These are phyloP conservation scores for Megaceryle maxima DNA, from an alignment of 2,113 vertebrate genomes.

Conservation along the genomic window DNA sequence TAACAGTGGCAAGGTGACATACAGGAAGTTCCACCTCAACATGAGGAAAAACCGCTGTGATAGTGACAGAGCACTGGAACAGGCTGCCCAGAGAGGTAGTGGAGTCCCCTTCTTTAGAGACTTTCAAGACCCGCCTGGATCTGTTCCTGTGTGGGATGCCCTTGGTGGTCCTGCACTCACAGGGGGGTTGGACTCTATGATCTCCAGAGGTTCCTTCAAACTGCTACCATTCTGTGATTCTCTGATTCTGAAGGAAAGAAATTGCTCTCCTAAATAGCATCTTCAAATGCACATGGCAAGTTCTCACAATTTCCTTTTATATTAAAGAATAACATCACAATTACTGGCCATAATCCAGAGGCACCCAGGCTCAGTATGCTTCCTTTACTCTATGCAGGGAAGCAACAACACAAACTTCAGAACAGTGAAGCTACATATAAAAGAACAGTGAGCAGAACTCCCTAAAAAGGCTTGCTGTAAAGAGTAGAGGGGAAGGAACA, in stretches of 20 bases:
- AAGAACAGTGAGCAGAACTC: background rate
- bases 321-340: background rate
- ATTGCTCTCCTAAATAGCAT: background rate
- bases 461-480: background rate
- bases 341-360: background rate
- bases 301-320: background rate
- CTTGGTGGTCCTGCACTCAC: too few species aligned
- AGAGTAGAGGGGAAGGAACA: background rate
- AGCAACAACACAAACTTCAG: background rate
- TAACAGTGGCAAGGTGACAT: too few species aligned
- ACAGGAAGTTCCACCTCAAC: too few species aligned
- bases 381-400: background rate
- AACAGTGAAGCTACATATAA: background rate
- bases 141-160: too few species aligned
- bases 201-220: too few species aligned
- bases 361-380: background rate
- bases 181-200: too few species aligned
- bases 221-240: too few species aligned
- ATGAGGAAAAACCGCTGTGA: too few species aligned
- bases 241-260: background rate
- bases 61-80: too few species aligned
- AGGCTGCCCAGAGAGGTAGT: too few species aligned
- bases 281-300: background rate
- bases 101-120: too few species aligned
- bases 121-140: too few species aligned